Evolutionary conservation across 2,888 invertebrate genomes (phyloP), one percentile per base, ranked within the genome.

Genomic region (Morpho deidamia): DNA sequence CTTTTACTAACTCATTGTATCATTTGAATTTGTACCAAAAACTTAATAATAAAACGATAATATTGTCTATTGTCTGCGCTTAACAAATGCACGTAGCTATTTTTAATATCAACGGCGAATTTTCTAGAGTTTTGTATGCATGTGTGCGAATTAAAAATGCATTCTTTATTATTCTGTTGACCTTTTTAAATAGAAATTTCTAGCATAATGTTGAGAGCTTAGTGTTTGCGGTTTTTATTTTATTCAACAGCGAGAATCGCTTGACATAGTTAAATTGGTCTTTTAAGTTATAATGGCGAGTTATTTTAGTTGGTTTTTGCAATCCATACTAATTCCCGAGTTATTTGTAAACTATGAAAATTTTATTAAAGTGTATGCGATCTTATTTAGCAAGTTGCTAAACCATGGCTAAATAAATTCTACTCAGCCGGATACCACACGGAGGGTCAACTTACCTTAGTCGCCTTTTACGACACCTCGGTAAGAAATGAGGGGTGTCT

Each of bases 111-210:
- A 49, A 49, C 49, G n/a, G 11, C 10, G 41, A 42, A 38, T 33
- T 46, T 47, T 48, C 42, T 49, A 35, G 49, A 49, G 42, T 14
- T 14, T 8, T 11, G 40, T 40, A 48, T 42, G 49, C 49, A 49
- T 49, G 49, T 49, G 49, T 49, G 49, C 35, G 49, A 42, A 42
- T 49, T 49, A 42, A 49, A 48, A 49, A 42, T 14, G 42, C 42
- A 35, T 42, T 49, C 49, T 49, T 49, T 49, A 49, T 49, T 42
- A 35, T 42, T 42, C 41, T 49, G 49, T 49, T 49, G 41, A 49
- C 35, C 42, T 49, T 49, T 35, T 14, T 10, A 49, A 42, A 49
- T 48, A 40, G 48, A 48, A 48, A 34, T 14, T 49, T 49, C 41
- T 49, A 14, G 41, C 34, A 41, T 12, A 48, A 7, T 33, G 40